Evolutionary conservation across 2,888 invertebrate species (phyloP).

Genomic region (Sinhomidia bicolor): DNA sequence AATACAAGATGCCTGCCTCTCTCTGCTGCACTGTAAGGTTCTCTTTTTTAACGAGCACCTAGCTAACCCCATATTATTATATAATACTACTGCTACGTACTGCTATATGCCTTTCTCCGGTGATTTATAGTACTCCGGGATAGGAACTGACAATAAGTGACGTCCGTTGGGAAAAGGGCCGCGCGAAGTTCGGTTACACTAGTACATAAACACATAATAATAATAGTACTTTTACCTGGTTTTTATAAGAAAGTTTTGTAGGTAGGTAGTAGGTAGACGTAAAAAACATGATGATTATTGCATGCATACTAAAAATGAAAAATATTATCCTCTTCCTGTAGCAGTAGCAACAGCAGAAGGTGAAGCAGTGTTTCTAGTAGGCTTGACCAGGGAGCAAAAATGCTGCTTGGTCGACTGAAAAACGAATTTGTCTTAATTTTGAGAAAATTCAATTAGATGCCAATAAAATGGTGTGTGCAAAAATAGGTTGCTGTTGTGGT

Average conservation of each 20-base stretch:
- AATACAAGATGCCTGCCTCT: background rate
- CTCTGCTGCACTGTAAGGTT: background rate
- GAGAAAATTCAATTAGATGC: too few relatives aligned
- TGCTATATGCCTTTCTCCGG: background rate
- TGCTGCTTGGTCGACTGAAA: too few relatives aligned
- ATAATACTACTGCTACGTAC: background rate
- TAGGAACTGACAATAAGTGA: conserved; percentile 51
- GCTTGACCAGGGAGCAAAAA: background rate
- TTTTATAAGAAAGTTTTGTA: background rate
- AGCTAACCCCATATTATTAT: too few relatives aligned
- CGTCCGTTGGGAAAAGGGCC: conserved; percentile 53
- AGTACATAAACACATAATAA: conserved; percentile 25
- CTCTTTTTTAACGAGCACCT: background rate
- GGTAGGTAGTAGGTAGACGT: too few relatives aligned
- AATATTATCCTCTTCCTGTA: too few relatives aligned
- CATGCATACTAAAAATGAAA: too few relatives aligned
- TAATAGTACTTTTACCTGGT: background rate
- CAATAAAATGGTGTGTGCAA: background rate
- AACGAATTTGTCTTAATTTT: too few relatives aligned
- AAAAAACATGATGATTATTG: too few relatives aligned
- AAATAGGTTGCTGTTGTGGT: too few relatives aligned
- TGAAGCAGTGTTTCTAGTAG: background rate
- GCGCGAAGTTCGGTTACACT: conserved; percentile 53
- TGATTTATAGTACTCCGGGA: conserved; percentile 45
- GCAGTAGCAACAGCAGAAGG: too few relatives aligned